Evolutionary conservation across 2,888 invertebrate genomes (phyloP).

Genomic region (Phalera bucephala): DNA sequence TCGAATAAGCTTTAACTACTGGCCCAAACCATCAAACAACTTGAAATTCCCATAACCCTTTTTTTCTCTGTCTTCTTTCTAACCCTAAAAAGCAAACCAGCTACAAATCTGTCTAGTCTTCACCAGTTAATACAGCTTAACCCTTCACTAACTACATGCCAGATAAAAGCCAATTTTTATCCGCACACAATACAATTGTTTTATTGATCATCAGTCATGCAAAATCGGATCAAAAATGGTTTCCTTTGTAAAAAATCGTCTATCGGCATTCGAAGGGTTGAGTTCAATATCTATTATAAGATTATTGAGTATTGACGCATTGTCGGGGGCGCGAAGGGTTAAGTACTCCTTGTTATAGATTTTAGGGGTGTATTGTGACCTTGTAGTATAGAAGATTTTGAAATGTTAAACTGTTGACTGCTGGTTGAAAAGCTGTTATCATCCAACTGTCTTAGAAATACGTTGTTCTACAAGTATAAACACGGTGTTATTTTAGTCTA

Average conservation of each 20-base stretch:
- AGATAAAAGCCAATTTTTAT: slow-evolving; percentile 14
- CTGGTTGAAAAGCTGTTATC: too few species aligned
- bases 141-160: too few species aligned
- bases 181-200: slow-evolving; percentile 34
- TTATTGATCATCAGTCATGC: slow-evolving; percentile 46
- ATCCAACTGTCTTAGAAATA: too few species aligned
- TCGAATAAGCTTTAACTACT: too few species aligned
- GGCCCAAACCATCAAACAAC: too few species aligned
- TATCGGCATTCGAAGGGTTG: slow-evolving; percentile 30
- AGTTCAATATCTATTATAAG: slow-evolving; percentile 65
- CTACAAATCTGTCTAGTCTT: too few species aligned
- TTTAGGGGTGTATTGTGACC: slow-evolving; percentile 21
- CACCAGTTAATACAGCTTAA: too few species aligned
- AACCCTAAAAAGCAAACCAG: too few species aligned
- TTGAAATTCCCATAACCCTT: too few species aligned
- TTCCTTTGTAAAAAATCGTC: slow-evolving; percentile 22
- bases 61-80: too few species aligned
- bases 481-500: too few species aligned
- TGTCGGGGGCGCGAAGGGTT: slow-evolving; percentile 73
- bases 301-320: slow-evolving; percentile 79
- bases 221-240: slow-evolving; percentile 48
- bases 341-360: slow-evolving; percentile 61
- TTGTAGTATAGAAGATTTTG: slow-evolving; percentile 1
- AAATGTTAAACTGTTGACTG: neutral
- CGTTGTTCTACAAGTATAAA: too few species aligned